A percentile compares a stretch with the other conserved stretches of the same genome.
Conservation (phyloP, 2,113 vertebrate species). For the Poeciliopsis turrubarensis region DNA sequence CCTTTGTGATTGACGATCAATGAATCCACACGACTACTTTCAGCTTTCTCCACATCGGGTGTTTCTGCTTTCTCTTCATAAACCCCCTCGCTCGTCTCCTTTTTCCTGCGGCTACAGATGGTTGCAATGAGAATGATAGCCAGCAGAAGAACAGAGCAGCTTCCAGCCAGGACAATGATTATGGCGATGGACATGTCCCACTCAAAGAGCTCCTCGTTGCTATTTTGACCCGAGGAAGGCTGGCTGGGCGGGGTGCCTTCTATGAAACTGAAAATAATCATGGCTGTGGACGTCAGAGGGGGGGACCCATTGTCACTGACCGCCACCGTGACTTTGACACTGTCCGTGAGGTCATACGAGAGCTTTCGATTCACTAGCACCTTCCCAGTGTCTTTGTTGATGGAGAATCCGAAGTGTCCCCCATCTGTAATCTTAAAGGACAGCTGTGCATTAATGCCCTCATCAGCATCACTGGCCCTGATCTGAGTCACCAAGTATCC, state of each 20-base stretch:
- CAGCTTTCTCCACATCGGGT: conserved; percentile 83
- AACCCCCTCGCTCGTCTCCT: conserved; percentile 78
- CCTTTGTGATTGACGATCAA: conserved; percentile 78
- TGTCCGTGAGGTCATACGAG: conserved; percentile 84
- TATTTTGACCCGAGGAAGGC: conserved; percentile 77
- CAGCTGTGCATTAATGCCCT: conserved; percentile 88
- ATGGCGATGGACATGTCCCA: conserved; percentile 93
- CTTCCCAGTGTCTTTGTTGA: conserved; percentile 88
- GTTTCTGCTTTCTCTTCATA: conserved; percentile 69
- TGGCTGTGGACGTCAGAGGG: conserved; percentile 85
- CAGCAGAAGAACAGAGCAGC: conserved; percentile 91
- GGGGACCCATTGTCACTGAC: conserved; percentile 89
- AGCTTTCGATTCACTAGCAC: conserved; percentile 86
- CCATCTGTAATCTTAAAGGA: conserved; percentile 87
- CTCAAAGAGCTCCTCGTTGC: conserved; percentile 75
- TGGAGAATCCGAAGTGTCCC: conserved; percentile 84
- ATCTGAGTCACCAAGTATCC: conserved; percentile 88
- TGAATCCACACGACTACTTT: conserved; percentile 80
- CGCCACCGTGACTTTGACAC: conserved; percentile 83
- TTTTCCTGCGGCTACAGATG: conserved; percentile 89
- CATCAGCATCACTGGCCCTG: conserved; percentile 90
- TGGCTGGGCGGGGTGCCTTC: conserved; percentile 80
- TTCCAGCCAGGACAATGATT: conserved; percentile 91
- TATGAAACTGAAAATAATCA: conserved; percentile 86
- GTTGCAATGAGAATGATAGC: conserved; percentile 94